These are phyloP conservation scores for Eristalis intricaria DNA, from an alignment of 2,888 invertebrate species.

Conservation along the genomic window DNA sequence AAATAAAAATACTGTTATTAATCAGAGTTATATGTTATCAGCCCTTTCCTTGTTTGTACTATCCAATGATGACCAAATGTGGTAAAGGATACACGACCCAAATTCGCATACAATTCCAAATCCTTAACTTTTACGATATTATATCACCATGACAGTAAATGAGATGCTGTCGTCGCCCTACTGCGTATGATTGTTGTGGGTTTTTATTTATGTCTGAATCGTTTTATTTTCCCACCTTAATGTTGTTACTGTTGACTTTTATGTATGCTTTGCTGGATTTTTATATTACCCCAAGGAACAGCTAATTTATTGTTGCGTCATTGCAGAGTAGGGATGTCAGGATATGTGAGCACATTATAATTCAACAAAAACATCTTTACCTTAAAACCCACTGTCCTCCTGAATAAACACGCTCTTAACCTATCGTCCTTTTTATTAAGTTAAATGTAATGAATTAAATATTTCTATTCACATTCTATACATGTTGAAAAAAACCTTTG, in stretches of 20 bases:
- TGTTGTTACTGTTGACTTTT: conserved; percentile 70
- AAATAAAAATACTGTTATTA: conserved; percentile 45
- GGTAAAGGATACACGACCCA: conserved; percentile 37
- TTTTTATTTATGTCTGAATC: conserved; percentile 66
- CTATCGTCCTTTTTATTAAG: no score
- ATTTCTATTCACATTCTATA: no score
- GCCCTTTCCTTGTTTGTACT: conserved; percentile 60
- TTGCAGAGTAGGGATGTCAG: conserved; percentile 52
- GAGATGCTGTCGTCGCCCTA: conserved; percentile 56
- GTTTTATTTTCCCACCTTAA: conserved; percentile 71
- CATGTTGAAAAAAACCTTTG: no score
- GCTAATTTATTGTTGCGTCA: conserved; percentile 67
- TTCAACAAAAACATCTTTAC: conserved; percentile 45
- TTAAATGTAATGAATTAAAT: no score
- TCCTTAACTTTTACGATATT: conserved; percentile 66
- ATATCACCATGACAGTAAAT: conserved; percentile 64
- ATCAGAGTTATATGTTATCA: conserved; percentile 58
- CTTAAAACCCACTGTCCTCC: not conserved
- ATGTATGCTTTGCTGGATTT: conserved; percentile 59
- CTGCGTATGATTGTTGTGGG: conserved; percentile 66
- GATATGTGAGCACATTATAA: conserved; percentile 52
- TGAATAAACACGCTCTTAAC: no score
- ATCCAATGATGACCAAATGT: conserved; percentile 64
- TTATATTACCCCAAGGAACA: conserved; percentile 60
- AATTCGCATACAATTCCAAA: conserved; percentile 54